Base-by-base conservation (phyloP, 1,140 invertebrate genomes). In the Drosophila ogumai region DNA sequence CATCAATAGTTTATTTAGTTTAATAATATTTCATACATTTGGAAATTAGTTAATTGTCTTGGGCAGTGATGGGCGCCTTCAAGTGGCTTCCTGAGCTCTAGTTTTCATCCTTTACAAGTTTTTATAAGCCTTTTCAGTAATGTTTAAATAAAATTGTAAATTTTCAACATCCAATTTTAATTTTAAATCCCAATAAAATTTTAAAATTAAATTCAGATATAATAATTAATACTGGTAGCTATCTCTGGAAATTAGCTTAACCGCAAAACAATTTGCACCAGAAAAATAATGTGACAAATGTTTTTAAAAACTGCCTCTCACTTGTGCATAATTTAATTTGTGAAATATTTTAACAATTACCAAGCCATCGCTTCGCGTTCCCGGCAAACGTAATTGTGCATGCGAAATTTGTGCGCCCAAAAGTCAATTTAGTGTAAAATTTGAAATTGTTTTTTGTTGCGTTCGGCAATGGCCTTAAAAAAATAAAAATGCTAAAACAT, bases 341-440 rank as follows among this genome's bases (percentile, higher is more conserved):
- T 77, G 74, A 75, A 50, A 56, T 61, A 67, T 77, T 77, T 69
- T 28, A 61, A 61, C 75, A 77, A 78, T 77, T 69, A 77, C 74
- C 12, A 10, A n/a, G 56, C 46, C 46, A 38, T 10, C 34, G 52
- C 50, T 22, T 10, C 34, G 52, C 50, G 12, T 13, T 7, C 17
- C n/a, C 52, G 57, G 36, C 79, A 68, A 78, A 71, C 71, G 86
- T 80, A 87, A 87, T 87, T 87, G 82, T 84, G 82, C 82, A 82
- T 84, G 72, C 76, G 44, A 77, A 71, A 79, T 81, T 82, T 78
- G 55, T 76, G 49, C 74, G 71, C 57, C 57, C 67, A 74, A 82
- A 77, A 87, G 84, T 88, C 82, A 87, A 87, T 87, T 87, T 87
- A 80, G 82, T 87, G 82, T 87, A 88, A 88, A 87, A 87, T 87